Base-by-base conservation (phyloP, 2,888 invertebrate genomes). In the Megastigmus dorsalis region DNA sequence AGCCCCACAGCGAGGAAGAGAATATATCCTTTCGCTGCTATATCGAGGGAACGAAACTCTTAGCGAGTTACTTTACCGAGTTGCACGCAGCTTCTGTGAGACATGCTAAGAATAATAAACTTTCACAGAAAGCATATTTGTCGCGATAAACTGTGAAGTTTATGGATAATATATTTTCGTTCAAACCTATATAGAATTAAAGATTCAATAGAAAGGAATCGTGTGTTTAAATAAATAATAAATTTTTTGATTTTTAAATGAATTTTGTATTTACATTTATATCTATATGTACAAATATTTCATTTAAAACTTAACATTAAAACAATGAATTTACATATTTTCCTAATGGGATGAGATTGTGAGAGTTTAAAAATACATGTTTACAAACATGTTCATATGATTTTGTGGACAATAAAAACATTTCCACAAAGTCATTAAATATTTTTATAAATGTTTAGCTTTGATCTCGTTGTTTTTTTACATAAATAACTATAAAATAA, bases 41-140 rank as follows among this genome's bases (percentile, higher is more conserved):
- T 75, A 87, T 84, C 70, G 89, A 89, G 80, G 88, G 89, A 6
- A 89, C 88, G 10, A 90, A 89, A 81, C 77, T 89, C n/a, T 75
- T 89, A 20, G 89, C 84, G 1, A 89, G 88, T 62, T 89, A 88
- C 81, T 81, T 90, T 65, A 85, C 88, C 76, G 88, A 89, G 33
- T 60, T 82, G 68, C 67, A 48, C 26, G 48, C 18, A n/a, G 18
- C 52, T n/a, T 28, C 63, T 5, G 13, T n/a, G 2, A 57, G 38
- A 23, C 4, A 26, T 9, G n/a, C 4, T 9, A 50, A 13, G 1
- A 6, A 65, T n/a, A 28, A 54, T 18, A 20, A 30, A 10, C 10
- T n/a, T n/a, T n/a, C n/a, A n/a, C n/a, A 45, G 18, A 38, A 41
- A 20, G 7, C 5, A 67, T 38, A 26, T 68, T 30, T 74, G 74